A percentile compares a stretch with the other conserved stretches of the same genome.
phyloP scores from a whole-genome alignment of 2,797 vertebrate species.

The Myotis pilosus region DNA sequence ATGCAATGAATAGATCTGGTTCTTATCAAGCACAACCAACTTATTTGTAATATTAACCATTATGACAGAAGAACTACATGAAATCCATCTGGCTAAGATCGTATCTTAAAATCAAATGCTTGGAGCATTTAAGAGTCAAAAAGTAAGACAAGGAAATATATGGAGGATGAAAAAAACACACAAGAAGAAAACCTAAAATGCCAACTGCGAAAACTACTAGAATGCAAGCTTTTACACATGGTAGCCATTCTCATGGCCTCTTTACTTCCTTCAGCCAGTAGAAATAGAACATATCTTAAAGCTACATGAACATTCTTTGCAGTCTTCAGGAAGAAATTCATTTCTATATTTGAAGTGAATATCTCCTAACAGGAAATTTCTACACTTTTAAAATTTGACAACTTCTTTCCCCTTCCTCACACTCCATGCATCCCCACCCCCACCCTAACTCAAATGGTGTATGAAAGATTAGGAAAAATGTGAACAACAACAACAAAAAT shows the following conservation, averaged over 20 bases:
- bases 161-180: background rate
- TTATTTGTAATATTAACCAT: background rate
- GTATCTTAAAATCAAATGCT: constrained; percentile 12
- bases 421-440: background rate
- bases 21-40: background rate
- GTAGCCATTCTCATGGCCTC: background rate
- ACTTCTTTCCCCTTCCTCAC: background rate
- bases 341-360: constrained; percentile 18
- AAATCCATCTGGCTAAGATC: background rate
- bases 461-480: background rate
- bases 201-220: background rate
- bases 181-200: background rate
- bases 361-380: background rate
- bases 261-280: background rate
- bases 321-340: constrained; percentile 38
- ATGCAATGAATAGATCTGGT: background rate
- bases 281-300: background rate
- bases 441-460: background rate
- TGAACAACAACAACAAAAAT: background rate
- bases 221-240: background rate
- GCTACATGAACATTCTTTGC: background rate
- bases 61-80: background rate
- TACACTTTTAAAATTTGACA: background rate
- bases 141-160: constrained; percentile 1
- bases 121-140: background rate